Evolutionary conservation across 2,888 invertebrate species (phyloP).

Genomic region (Tortricodes alternella): DNA sequence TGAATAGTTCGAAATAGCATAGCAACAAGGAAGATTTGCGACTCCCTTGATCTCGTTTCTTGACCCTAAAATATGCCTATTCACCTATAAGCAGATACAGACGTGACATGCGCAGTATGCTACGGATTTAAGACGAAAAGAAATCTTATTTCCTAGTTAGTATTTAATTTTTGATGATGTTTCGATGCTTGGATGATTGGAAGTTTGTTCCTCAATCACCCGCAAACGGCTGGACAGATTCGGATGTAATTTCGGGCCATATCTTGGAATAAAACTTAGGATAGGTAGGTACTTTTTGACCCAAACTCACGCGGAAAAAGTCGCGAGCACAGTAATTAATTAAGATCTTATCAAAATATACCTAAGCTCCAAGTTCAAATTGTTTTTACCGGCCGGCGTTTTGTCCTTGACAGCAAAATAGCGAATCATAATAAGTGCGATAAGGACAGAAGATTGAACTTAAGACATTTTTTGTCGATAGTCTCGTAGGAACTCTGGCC

Average conservation of each 20-base stretch:
- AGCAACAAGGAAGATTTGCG: constrained; percentile 1
- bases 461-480: constrained; percentile 5
- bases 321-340: background rate
- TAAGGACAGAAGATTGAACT: constrained; percentile 6
- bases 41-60: constrained; percentile 23
- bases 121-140: constrained; percentile 39
- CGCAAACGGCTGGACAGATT: too few species aligned
- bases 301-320: too few species aligned
- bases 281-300: too few species aligned
- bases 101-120: constrained; percentile 66
- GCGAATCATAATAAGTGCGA: background rate
- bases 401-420: constrained; percentile 14
- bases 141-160: background rate
- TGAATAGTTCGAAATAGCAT: too few species aligned
- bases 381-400: constrained; percentile 25
- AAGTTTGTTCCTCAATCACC: too few species aligned
- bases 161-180: background rate
- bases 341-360: background rate
- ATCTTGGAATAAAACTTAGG: too few species aligned
- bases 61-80: constrained; percentile 34
- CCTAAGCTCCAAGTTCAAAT: constrained; percentile 4
- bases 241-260: too few species aligned
- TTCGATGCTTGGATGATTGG: too few species aligned
- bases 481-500: background rate
- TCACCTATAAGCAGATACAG: constrained; percentile 22